Evolutionary conservation across 2,888 invertebrate genomes (phyloP).

Genomic region (Trachelus troglodyta): DNA sequence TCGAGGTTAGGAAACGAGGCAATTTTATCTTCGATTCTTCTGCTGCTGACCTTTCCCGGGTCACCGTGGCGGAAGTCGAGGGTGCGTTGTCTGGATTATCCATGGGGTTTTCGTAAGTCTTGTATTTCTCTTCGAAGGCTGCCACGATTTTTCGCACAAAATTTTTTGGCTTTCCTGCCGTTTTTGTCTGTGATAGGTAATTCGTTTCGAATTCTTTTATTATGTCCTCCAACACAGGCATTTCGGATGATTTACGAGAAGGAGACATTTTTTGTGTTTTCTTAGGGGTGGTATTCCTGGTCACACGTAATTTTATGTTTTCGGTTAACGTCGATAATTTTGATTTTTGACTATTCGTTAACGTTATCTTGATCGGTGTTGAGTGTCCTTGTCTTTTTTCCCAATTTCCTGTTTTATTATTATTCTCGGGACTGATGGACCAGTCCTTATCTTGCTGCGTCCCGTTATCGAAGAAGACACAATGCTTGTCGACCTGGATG

Average conservation of each 20-base stretch:
- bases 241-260: slow-evolving; percentile 7
- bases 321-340: too few species aligned
- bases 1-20: slow-evolving; percentile 10
- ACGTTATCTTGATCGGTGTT: too few species aligned
- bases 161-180: slow-evolving; percentile 29
- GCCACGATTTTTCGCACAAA: slow-evolving; percentile 54
- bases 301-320: too few species aligned
- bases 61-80: not conserved
- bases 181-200: slow-evolving; percentile 38
- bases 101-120: slow-evolving; percentile 24
- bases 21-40: not conserved
- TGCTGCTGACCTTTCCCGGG: not conserved
- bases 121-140: slow-evolving; percentile 48
- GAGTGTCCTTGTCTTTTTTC: too few species aligned
- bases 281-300: too few species aligned
- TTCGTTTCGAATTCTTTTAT: slow-evolving; percentile 45
- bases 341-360: too few species aligned
- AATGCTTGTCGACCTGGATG: too few species aligned
- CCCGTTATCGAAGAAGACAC: too few species aligned
- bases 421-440: too few species aligned
- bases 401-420: too few species aligned
- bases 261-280: too few species aligned
- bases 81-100: not conserved
- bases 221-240: slow-evolving; percentile 40
- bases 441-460: too few species aligned